Base-by-base conservation (phyloP, 1,140 invertebrate species). In the Sinonovacula constricta region DNA sequence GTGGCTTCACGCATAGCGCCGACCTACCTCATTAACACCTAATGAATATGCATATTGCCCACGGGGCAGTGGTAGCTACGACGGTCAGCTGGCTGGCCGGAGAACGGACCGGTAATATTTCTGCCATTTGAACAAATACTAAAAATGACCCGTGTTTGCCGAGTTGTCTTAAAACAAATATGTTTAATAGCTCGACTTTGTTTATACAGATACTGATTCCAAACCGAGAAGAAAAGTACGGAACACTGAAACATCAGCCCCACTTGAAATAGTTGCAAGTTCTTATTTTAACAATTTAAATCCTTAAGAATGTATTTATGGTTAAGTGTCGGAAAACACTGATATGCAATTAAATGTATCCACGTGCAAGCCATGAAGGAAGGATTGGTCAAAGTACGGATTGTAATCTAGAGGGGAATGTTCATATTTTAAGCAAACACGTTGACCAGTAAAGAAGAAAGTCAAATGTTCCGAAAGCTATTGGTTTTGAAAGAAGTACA, bases 11-110 rank as follows among this genome's bases (percentile, higher is more conserved):
- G 49, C 49, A 18, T 3, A 26, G 54, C 18, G 31, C 26, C 62
- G 59, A 33, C 72, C 72, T 30, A 57, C 33, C 28, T 74, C 14
- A 62, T 74, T 74, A 71, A 28, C 22, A 24, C 53, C 51, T 74
- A 62, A 54, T 74, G 60, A 51, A 62, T 74, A 74, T 74, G 62
- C 70, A 74, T 63, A 24, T 31, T 14, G 36, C 68, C 34, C 36
- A 31, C 10, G 30, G 54, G 34, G 24, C 53, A 30, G n/a, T n/a
- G 12, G 10, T 30, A 53, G 57, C 36, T 34, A 30, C 14, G 2
- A 36, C 28, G 54, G 68, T 34, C 24, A 30, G 24, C 28, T 70
- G 49, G 56, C 31, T 60, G 57, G 28, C 57, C 30, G 10, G n/a
- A 67, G 12, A 67, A 67, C 28, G 31, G 30, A 28, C 2, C 7